These are phyloP conservation scores for Plectrocnemia conspersa DNA, from an alignment of 1,140 invertebrate genomes.

Conservation along the genomic window DNA sequence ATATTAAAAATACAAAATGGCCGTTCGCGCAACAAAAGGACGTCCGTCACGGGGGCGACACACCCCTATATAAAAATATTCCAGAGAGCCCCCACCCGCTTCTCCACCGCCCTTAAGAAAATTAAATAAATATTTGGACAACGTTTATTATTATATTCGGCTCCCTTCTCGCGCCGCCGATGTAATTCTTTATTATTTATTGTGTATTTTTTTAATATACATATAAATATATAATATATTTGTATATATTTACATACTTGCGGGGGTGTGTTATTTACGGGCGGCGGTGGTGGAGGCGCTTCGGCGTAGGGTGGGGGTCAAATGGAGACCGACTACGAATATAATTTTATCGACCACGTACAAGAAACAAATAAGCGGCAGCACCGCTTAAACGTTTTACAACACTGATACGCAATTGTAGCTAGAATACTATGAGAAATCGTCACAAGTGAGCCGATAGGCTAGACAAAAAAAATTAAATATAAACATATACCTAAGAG, in stretches of 20 bases:
- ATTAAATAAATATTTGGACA: conserved; percentile 36
- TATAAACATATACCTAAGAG: too few relatives aligned
- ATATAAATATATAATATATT: too few relatives aligned
- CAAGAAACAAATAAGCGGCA: conserved; percentile 14
- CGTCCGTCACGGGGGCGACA: conserved; percentile 5
- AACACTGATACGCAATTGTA: too few relatives aligned
- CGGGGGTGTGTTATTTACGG: conserved; percentile 25
- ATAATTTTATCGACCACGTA: conserved; percentile 24
- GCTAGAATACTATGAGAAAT: too few relatives aligned
- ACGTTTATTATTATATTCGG: conserved; percentile 36
- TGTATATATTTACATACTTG: conserved; percentile 27
- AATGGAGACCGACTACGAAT: conserved; percentile 1
- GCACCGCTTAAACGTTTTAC: too few relatives aligned
- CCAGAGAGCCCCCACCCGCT: conserved; percentile 31
- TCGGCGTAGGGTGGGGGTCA: background rate
- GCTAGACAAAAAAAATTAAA: too few relatives aligned
- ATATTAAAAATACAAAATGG: conserved; percentile 36
- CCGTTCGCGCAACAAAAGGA: conserved; percentile 28
- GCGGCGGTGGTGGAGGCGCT: conserved; percentile 2
- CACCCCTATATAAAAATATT: conserved; percentile 35
- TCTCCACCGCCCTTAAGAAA: conserved; percentile 30
- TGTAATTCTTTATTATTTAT: conserved; percentile 37
- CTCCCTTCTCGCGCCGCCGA: conserved; percentile 27
- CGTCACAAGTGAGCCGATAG: too few relatives aligned
- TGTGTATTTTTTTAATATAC: conserved; percentile 36